Percentiles rank a stretch among this genome's conserved stretches.
Conservation (phyloP, 2,113 vertebrate species). For the rat (Rattus norvegicus) region GRCr8 NC_086027.1:109998501-109999000, state of each 20-base stretch:
- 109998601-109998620: neutral
- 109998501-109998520: neutral
- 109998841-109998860: neutral
- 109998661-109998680: neutral
- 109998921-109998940: too few species aligned
- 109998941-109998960: too few species aligned
- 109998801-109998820: conserved; percentile 22
- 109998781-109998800: conserved; percentile 30
- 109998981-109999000: neutral
- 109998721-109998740: conserved; percentile 44
- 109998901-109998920: neutral
- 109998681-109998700: neutral
- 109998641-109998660: neutral
- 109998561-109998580: conserved; percentile 6
- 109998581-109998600: neutral
- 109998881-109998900: conserved; percentile 47
- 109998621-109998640: neutral
- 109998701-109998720: neutral
- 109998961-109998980: neutral
- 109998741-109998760: conserved; percentile 15
- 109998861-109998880: neutral
- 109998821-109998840: conserved; percentile 5
- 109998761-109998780: conserved; percentile 53
- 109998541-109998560: neutral
- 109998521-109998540: neutral